phyloP scores from a whole-genome alignment of 2,888 invertebrate genomes.

The Sphecodes monilicornis region DNA sequence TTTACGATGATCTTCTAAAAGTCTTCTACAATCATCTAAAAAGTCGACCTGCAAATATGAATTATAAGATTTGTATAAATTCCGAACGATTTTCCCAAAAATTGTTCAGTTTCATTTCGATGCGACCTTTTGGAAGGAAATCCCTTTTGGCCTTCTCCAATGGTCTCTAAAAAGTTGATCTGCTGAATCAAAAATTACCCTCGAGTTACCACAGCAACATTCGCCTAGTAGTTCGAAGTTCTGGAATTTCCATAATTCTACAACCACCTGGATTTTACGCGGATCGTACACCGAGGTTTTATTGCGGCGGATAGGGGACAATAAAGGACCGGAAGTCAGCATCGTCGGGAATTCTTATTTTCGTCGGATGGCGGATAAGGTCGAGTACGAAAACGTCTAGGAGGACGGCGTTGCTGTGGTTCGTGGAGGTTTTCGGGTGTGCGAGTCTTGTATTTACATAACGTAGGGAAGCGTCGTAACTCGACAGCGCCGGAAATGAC shows the following conservation, averaged over 20 bases:
- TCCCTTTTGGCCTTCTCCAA: no score
- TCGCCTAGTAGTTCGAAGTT: no score
- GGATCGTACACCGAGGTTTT: slow-evolving; percentile 14
- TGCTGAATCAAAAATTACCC: not conserved
- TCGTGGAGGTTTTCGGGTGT: not conserved
- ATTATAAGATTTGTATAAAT: no score
- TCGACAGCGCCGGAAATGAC: slow-evolving; percentile 73
- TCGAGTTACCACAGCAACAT: not conserved
- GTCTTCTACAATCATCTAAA: no score
- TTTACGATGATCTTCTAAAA: no score
- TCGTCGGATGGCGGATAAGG: slow-evolving; percentile 10
- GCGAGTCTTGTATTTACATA: slow-evolving; percentile 64
- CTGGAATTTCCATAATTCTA: not conserved
- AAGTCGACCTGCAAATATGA: no score
- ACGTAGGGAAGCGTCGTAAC: slow-evolving; percentile 63
- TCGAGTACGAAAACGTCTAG: not conserved
- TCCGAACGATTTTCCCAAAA: not conserved
- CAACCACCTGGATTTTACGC: not conserved
- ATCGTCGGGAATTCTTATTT: slow-evolving; percentile 29
- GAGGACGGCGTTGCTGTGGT: not conserved
- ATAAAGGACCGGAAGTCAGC: slow-evolving; percentile 38
- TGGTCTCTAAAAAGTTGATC: not conserved
- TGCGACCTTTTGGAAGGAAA: no score
- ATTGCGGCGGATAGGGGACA: slow-evolving; percentile 13
- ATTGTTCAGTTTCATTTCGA: not conserved